Evolutionary conservation across 2,113 vertebrate species (phyloP).

Genomic region (Petrocephalus microphthalmus): DNA sequence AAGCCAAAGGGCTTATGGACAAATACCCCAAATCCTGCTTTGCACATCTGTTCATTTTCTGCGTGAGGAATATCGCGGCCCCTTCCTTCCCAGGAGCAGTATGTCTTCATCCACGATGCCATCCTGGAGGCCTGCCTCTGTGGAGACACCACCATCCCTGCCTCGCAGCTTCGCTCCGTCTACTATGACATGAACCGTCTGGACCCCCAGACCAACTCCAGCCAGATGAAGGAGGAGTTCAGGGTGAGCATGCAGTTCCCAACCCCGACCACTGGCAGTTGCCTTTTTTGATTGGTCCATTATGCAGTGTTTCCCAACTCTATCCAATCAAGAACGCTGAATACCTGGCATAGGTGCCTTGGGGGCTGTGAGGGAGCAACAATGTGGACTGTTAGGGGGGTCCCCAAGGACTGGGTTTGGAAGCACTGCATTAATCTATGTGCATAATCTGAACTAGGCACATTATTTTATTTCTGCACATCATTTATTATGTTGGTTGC

Average conservation of each 20-base stretch:
- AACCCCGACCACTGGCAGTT: not conserved
- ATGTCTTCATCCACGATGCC: slow-evolving; percentile 95
- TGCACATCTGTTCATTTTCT: not conserved
- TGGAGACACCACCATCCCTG: slow-evolving; percentile 85
- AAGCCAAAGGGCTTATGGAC: not conserved
- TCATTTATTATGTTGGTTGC: not conserved
- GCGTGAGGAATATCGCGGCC: not conserved
- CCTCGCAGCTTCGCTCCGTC: slow-evolving; percentile 86
- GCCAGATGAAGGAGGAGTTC: slow-evolving; percentile 97
- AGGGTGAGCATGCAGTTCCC: slow-evolving; percentile 65
- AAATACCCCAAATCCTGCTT: not conserved
- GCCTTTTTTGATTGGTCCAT: not conserved
- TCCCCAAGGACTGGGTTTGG: not conserved
- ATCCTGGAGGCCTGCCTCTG: slow-evolving; percentile 97
- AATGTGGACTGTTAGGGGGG: not conserved
- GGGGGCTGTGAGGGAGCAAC: not conserved
- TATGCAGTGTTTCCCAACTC: not conserved
- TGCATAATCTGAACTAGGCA: not conserved
- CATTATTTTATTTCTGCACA: not conserved
- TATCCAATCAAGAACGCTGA: not conserved
- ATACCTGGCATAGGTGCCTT: not conserved
- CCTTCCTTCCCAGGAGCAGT: slow-evolving; percentile 77
- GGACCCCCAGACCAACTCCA: slow-evolving; percentile 95
- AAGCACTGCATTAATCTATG: not conserved
- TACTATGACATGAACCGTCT: slow-evolving; percentile 97